phyloP scores from a whole-genome alignment of 2,113 vertebrate genomes.

The Sinocyclocheilus maitianheensis region DNA sequence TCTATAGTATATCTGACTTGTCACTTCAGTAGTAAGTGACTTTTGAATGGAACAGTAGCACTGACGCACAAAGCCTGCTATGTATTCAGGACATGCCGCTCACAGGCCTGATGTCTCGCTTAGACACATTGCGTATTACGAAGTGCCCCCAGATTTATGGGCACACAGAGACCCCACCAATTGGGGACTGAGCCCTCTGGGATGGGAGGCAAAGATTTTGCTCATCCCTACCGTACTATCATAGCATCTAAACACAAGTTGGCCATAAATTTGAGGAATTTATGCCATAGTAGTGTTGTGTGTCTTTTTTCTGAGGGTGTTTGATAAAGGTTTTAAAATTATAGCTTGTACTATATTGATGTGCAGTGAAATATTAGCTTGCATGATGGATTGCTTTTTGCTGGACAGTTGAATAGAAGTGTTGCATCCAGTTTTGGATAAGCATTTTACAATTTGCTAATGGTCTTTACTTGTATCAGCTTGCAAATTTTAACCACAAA shows the following conservation, averaged over 20 bases:
- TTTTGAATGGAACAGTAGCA: neutral
- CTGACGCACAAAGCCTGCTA: neutral
- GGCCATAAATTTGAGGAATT: constrained; percentile 25
- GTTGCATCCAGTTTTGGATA: neutral
- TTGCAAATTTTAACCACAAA: neutral
- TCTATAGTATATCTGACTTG: neutral
- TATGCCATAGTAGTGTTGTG: neutral
- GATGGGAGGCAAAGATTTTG: constrained; percentile 29
- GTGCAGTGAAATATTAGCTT: constrained; percentile 14
- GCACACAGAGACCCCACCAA: constrained; percentile 35
- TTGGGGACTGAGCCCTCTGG: constrained; percentile 45
- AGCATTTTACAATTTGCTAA: neutral
- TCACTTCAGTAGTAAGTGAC: constrained; percentile 5
- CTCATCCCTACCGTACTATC: constrained; percentile 37
- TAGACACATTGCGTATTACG: constrained; percentile 36
- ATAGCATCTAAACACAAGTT: constrained; percentile 11
- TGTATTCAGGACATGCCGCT: constrained; percentile 38
- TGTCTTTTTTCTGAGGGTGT: constrained; percentile 14
- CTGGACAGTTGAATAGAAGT: neutral
- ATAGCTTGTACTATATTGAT: constrained; percentile 22
- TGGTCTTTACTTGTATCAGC: neutral
- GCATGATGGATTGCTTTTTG: neutral
- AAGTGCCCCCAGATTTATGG: constrained; percentile 44
- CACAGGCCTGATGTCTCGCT: constrained; percentile 34
- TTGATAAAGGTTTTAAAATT: constrained; percentile 41